Evolutionary conservation across 2,888 invertebrate species (phyloP), one percentile per base, ranked within the genome.

Genomic region (Schizaphis graminum): DNA sequence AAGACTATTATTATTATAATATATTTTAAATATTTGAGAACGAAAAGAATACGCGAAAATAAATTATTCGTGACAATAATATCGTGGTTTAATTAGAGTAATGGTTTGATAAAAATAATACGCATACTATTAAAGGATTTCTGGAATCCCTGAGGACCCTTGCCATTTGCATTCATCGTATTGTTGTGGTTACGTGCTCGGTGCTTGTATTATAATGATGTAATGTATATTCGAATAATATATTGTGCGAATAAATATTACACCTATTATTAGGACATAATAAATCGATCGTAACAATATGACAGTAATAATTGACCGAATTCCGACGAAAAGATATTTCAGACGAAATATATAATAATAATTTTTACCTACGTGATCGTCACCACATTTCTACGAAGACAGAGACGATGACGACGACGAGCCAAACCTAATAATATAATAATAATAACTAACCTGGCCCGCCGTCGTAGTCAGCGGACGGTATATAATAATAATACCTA

Each of bases 401-500:
- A 44, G 41, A 44, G 67, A n/a, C n/a, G n/a, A 67, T 7, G 77
- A 35, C 35, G 21, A 35, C 35, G 77, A 35, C 35, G 35, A 35
- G 35, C 26, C n/a, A 47, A 28, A 44, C 44, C 44, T 85, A 28
- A 85, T 77, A 86, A 86, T 47, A 47, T 47, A 47, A 86, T 86
- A 86, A 47, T 86, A 47, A 86, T 86, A 47, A 35, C 35, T 77
- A 77, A 77, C 77, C 77, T 3, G 67, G 35, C 35, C 35, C 21
- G 77, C 21, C 35, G 77, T 35, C 21, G 35, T 35, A 77, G 35
- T 21, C 35, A 3, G 41, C 41, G 35, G 8, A 8, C 61, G 87
- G 89, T 93, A 44, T 85, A 44, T 53, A 44, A 86, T 86, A 86
- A 47, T 86, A 47, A 86, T 86, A 49, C 44, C 44, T 93, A 61